Base-by-base conservation (phyloP, 2,797 vertebrate species). In the Nannoperca obscura region DNA sequence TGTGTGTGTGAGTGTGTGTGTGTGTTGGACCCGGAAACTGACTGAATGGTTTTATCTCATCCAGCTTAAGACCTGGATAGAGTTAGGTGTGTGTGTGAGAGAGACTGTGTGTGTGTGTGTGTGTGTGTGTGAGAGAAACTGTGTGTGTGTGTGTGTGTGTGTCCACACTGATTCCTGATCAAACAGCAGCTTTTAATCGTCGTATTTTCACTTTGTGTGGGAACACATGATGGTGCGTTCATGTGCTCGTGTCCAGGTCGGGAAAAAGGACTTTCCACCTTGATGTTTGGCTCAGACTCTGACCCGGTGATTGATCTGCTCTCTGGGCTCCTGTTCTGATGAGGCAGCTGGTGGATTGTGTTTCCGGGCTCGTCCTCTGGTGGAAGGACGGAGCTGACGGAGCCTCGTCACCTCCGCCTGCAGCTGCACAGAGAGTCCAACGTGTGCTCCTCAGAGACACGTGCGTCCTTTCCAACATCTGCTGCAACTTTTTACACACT, bases 21-120 rank as follows among this genome's bases (percentile, higher is more conserved):
- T 81, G 76, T 77, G 81, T 74, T 17, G 3, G 83, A 60, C 78
- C 22, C 30, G 40, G 75, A 80, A 87, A 71, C 75, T 47, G 70
- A 2, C 80, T 74, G 78, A 80, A 62, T 75, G 82, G 49, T 72
- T 83, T 72, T 44, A 60, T 66, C 83, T 85, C 58, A 60, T 74
- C 74, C 79, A 74, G 61, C 67, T 61, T 71, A 27, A 59, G 52
- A 47, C 66, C 58, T 61, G 59, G 46, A 65, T 42, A 22, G 22
- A 57, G 27, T 76, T 40, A 20, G 72, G 40, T 44, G 36, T 52
- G 46, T 27, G n/a, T 27, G 30, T 42, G 17, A n/a, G n/a, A n/a
- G n/a, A n/a, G n/a, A n/a, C n/a, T n/a, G n/a, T n/a, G n/a, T n/a
- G n/a, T n/a, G n/a, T n/a, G n/a, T n/a, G n/a, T n/a, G n/a, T n/a